phyloP scores from a whole-genome alignment of 2,797 vertebrate species.

The Telmatherina bonti region DNA sequence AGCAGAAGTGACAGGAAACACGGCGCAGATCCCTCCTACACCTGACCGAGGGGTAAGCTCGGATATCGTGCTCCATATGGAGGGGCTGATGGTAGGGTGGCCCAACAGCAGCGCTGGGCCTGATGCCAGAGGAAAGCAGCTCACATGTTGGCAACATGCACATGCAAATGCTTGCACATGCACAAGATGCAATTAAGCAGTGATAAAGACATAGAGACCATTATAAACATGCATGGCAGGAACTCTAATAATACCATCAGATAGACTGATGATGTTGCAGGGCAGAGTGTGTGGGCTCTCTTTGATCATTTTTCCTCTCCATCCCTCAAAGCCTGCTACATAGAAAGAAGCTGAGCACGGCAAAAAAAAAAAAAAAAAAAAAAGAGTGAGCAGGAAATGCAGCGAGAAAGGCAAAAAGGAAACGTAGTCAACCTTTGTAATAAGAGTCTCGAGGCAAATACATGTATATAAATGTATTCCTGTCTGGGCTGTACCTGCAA shows the following conservation, averaged over 20 bases:
- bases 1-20: constrained; percentile 78
- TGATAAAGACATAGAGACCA: constrained; percentile 11
- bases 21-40: constrained; percentile 60
- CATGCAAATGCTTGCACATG: background rate
- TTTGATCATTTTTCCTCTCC: constrained; percentile 67
- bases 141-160: background rate
- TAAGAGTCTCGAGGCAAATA: constrained; percentile 39
- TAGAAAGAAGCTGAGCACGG: constrained; percentile 33
- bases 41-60: constrained; percentile 36
- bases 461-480: background rate
- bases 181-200: constrained; percentile 3
- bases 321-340: constrained; percentile 48
- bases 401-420: constrained; percentile 8
- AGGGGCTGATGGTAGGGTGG: constrained; percentile 44
- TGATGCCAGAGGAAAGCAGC: constrained; percentile 40
- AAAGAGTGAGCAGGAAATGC: constrained; percentile 20
- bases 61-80: constrained; percentile 62
- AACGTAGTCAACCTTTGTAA: constrained; percentile 31
- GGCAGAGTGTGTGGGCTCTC: constrained; percentile 60
- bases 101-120: constrained; percentile 33
- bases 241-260: constrained; percentile 67
- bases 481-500: constrained; percentile 43
- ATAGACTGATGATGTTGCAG: constrained; percentile 71
- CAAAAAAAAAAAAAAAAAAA: too few species aligned
- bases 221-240: constrained; percentile 25